Percentiles rank a stretch among this genome's conserved stretches.
phyloP scores from a whole-genome alignment of 2,797 vertebrate genomes.

The Aldrovandia affinis region DNA sequence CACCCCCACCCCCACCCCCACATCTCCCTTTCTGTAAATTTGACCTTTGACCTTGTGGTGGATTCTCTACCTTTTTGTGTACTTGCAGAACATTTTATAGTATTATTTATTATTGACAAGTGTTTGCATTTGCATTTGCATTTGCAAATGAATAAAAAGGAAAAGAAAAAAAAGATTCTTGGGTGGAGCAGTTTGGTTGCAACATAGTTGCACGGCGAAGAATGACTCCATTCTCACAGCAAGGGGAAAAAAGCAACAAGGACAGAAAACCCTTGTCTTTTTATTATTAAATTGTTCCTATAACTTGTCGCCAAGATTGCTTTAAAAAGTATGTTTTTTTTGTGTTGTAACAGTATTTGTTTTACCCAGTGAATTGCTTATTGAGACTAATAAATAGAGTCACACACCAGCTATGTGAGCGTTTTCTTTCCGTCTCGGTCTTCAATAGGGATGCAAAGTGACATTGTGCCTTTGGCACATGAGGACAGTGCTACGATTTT shows the following conservation, averaged over 20 bases:
- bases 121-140: conserved; percentile 77
- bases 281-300: conserved; percentile 79
- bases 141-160: conserved; percentile 44
- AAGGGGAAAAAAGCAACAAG: conserved; percentile 62
- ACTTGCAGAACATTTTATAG: conserved; percentile 77
- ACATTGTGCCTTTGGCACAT: background rate
- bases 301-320: conserved; percentile 77
- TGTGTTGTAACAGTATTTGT: conserved; percentile 85
- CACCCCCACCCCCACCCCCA: conserved; percentile 41
- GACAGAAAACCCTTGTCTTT: conserved; percentile 67
- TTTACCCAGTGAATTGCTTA: conserved; percentile 80
- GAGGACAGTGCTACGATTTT: background rate
- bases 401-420: conserved; percentile 37
- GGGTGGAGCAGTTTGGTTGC: conserved; percentile 67
- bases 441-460: no score
- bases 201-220: conserved; percentile 68
- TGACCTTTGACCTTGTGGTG: conserved; percentile 77
- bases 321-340: conserved; percentile 69
- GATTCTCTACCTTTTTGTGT: conserved; percentile 78
- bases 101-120: conserved; percentile 86
- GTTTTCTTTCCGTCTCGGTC: background rate
- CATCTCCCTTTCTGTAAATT: conserved; percentile 66
- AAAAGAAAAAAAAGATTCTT: conserved; percentile 61
- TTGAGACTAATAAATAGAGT: conserved; percentile 81
- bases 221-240: conserved; percentile 67